Evolutionary conservation across 2,797 vertebrate genomes (phyloP), one percentile per base, ranked within the genome.

Genomic region (Ceryle rudis): DNA sequence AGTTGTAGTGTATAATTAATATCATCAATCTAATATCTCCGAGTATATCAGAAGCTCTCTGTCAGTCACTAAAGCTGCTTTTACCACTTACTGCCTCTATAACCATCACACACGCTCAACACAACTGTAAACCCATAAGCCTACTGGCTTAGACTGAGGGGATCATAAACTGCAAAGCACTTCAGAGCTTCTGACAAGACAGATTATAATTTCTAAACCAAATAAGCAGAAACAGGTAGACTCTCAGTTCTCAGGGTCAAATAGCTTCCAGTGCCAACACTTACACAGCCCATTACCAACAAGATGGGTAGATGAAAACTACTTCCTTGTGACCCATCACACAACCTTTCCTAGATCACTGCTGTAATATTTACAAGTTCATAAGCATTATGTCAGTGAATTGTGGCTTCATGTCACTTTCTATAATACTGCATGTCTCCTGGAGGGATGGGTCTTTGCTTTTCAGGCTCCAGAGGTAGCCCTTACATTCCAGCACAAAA

Each of bases 1-100:
- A 64, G 15, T 14, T 65, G 41, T 78, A 6, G 2, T 37, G 4
- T 55, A 29, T n/a, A 54, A 75, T 29, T 64, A 37, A 6, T 37
- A 72, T 7, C 7, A 58, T 9, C 0, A 0, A 58, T 44, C 22
- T 58, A 65, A 73, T 31, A n/a, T 26, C 5, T 46, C 31, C 0
- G 1, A 64, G 58, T 83, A 41, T 8, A 47, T 9, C 11, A 44
- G 14, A 44, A 55, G 58, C 31, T 79, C 75, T 81, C 66, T 52
- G 60, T 8, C 29, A 81, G 70, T n/a, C 73, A 51, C 46, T 61
- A 52, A 46, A 78, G 28, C 65, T 72, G 23, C 31, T 62, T n/a
- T 52, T 42, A 28, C 20, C 0, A 2, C 58, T 83, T 47, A 10
- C 44, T 60, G n/a, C 35, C 61, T 64, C 65, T 60, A 5, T 44